Conservation (phyloP, 1,140 invertebrate genomes). For the Akabosia matsudoensis region DNA sequence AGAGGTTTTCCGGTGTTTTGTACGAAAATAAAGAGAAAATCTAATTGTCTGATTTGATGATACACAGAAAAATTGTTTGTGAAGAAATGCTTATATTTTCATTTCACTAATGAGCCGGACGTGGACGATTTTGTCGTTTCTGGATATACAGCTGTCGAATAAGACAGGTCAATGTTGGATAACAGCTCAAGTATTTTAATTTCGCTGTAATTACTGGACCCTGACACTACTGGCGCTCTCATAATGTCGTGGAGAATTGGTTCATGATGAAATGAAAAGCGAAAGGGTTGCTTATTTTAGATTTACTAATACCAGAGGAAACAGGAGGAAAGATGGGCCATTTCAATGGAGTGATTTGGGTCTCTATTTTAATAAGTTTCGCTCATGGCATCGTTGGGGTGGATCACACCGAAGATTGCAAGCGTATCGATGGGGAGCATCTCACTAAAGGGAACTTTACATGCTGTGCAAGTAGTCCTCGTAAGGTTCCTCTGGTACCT, state of each 20-base stretch:
- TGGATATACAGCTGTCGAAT: too few species aligned
- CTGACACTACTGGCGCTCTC: too few species aligned
- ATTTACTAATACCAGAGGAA: background rate
- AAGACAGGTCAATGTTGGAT: too few species aligned
- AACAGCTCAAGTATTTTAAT: too few species aligned
- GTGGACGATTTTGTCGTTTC: too few species aligned
- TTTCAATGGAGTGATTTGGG: background rate
- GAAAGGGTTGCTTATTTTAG: background rate
- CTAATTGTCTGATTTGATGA: too few species aligned
- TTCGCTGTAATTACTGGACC: too few species aligned
- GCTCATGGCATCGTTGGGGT: background rate
- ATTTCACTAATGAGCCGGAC: too few species aligned
- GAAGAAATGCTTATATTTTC: too few species aligned
- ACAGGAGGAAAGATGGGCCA: too few species aligned
- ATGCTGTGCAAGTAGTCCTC: background rate
- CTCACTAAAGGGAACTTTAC: background rate
- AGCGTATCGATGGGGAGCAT: background rate
- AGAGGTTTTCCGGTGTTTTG: background rate
- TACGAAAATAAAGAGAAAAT: constrained; percentile 17
- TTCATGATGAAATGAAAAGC: background rate
- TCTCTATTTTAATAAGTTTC: background rate
- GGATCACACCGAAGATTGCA: background rate
- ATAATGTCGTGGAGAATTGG: too few species aligned
- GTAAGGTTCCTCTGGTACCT: background rate
- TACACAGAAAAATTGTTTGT: too few species aligned